These are phyloP conservation scores for Odontothrips loti DNA, from an alignment of 2,888 invertebrate species.

Conservation along the genomic window DNA sequence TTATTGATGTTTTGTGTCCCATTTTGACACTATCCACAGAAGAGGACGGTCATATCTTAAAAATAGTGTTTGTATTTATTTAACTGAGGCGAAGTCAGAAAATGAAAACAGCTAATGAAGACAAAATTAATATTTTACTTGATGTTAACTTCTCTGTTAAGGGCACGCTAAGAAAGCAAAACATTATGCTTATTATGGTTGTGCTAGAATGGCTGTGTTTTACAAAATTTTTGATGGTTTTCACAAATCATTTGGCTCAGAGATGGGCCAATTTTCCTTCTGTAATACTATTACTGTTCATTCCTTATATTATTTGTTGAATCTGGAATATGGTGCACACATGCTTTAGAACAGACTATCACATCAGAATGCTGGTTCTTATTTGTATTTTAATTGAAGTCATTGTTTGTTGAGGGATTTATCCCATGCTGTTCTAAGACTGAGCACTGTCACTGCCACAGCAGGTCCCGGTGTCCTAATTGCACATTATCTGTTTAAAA, in stretches of 20 bases:
- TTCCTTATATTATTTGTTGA: neutral
- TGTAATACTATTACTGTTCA: neutral
- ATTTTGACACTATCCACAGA: neutral
- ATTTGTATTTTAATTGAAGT: neutral
- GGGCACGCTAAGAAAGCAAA: too few relatives aligned
- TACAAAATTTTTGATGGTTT: neutral
- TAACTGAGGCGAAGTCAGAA: neutral
- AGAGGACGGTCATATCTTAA: neutral
- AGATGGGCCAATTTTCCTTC: neutral
- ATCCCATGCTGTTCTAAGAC: neutral
- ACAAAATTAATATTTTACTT: neutral
- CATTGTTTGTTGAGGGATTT: neutral
- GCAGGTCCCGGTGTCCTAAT: neutral
- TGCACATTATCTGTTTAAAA: neutral
- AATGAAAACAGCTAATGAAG: neutral
- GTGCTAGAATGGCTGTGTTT: slow-evolving; percentile 8
- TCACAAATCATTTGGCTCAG: neutral
- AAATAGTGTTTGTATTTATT: neutral
- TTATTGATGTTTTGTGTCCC: neutral
- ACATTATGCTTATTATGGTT: neutral
- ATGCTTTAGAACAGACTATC: neutral
- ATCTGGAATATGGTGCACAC: neutral
- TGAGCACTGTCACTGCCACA: neutral
- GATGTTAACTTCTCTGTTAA: neutral
- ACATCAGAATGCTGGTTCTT: neutral